Base-by-base conservation (phyloP, 1,140 invertebrate species). In the Panagrolaimus sp. region DNA sequence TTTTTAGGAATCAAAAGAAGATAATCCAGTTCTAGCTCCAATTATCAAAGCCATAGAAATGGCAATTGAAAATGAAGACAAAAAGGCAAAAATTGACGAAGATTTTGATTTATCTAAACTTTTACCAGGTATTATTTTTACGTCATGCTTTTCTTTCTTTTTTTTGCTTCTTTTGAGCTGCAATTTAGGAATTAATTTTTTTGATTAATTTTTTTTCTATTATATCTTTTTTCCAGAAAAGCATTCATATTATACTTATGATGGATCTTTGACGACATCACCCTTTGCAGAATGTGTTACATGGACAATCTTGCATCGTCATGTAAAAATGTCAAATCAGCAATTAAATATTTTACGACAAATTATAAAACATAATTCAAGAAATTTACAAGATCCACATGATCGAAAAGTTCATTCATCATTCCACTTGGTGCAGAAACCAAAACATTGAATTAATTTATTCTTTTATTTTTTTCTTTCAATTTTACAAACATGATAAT, bases 251-350 rank as follows among this genome's bases (percentile, higher is more conserved):
- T 90, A 89, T 77, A 79, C 89, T 0, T 96, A 95, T 83, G 86
- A 88, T 45, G 92, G 92, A 0, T 93, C 91, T 4, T 83, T 95
- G 42, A 95, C 92, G 0, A 94, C 92, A 5, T 92, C 92, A 3
- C 91, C 91, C 0, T 94, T 92, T 77, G 88, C 87, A 5, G 92
- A 94, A 85, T 87, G 89, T 8, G 92, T 94, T 4, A 90, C 88
- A 1, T 95, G 92, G 92, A 89, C 93, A 25, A 88, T 93, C 75
- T 91, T 91, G 75, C 88, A 88, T 70, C 85, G 89, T 27, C 76
- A 76, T 23, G 57, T 78, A 38, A 53, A 67, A 31, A 70, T 78
- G 47, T 64, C 66, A 1, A 13, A 27, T 5, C n/a, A 16, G 8
- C 47, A 67, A 44, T 44, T 67, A 38, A 27, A n/a, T 5, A 27